A percentile compares a stretch with the other conserved stretches of the same genome.
phyloP scores from a whole-genome alignment of 2,797 vertebrate species.

The Sarcoramphus papa region DNA sequence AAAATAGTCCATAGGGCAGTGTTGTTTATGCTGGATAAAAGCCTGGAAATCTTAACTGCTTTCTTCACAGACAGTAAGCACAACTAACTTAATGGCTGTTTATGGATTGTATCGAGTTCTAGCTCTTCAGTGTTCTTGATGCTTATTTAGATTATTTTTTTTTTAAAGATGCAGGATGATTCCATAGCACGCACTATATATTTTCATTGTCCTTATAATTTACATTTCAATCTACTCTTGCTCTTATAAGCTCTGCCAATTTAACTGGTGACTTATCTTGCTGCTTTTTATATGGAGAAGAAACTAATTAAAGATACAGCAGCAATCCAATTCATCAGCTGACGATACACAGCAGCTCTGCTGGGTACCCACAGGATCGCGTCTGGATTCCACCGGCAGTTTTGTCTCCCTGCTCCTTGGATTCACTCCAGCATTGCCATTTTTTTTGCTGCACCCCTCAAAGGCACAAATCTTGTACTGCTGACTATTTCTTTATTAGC shows the following conservation, averaged over 20 bases:
- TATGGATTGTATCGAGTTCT: conserved; percentile 4
- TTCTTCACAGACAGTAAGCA: conserved; percentile 27
- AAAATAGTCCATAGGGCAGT: background rate
- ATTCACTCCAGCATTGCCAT: background rate
- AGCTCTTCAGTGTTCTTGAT: background rate
- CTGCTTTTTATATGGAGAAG: background rate
- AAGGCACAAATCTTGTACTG: background rate
- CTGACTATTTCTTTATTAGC: background rate
- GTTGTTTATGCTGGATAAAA: background rate
- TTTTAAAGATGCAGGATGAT: background rate
- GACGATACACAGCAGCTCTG: background rate
- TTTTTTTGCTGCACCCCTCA: background rate
- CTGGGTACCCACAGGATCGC: background rate
- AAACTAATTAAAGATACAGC: conserved; percentile 14
- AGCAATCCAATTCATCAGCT: background rate
- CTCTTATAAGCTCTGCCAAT: conserved; percentile 4
- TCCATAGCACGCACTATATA: background rate
- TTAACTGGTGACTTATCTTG: conserved; percentile 31
- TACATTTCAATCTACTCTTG: conserved; percentile 36
- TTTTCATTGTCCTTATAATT: conserved; percentile 24
- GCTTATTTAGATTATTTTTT: background rate
- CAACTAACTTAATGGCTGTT: background rate
- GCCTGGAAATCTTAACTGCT: background rate
- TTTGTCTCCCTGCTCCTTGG: background rate
- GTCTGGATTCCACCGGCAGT: background rate